These are phyloP conservation scores for Mobula birostris DNA, from an alignment of 2,113 vertebrate species.

Conservation along the genomic window DNA sequence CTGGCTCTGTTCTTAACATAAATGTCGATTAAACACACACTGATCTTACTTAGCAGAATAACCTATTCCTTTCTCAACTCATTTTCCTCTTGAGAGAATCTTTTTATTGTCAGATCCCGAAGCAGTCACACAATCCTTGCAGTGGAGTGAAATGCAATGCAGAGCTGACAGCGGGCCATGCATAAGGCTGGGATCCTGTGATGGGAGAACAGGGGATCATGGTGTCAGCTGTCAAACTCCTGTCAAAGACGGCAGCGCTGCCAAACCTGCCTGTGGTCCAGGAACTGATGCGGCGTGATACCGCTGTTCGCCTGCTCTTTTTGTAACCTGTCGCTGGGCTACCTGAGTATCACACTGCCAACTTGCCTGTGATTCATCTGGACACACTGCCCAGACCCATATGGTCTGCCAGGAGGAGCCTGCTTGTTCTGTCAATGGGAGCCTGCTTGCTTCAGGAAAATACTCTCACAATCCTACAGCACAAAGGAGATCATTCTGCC, in stretches of 20 bases:
- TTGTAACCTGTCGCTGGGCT: neutral
- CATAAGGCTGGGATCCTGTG: neutral
- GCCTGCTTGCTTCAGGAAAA: neutral
- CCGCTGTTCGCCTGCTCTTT: neutral
- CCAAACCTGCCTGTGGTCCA: neutral
- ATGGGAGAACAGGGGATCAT: neutral
- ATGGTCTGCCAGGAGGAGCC: constrained; percentile 24
- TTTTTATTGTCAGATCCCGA: neutral
- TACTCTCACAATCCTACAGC: neutral
- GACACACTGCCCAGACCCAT: neutral
- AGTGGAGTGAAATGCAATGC: neutral
- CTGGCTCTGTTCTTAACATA: no score
- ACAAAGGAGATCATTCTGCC: neutral
- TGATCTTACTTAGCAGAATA: neutral
- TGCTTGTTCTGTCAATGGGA: neutral
- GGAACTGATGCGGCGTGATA: neutral
- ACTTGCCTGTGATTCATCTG: neutral
- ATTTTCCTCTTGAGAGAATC: neutral
- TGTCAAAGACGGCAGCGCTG: neutral
- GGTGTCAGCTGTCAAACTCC: neutral
- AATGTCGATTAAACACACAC: no score
- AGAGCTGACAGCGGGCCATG: neutral
- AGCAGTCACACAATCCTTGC: neutral
- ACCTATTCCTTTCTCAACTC: neutral
- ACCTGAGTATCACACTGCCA: neutral